phyloP scores from a whole-genome alignment of 2,888 invertebrate species.

The Luffia ferchaultella region DNA sequence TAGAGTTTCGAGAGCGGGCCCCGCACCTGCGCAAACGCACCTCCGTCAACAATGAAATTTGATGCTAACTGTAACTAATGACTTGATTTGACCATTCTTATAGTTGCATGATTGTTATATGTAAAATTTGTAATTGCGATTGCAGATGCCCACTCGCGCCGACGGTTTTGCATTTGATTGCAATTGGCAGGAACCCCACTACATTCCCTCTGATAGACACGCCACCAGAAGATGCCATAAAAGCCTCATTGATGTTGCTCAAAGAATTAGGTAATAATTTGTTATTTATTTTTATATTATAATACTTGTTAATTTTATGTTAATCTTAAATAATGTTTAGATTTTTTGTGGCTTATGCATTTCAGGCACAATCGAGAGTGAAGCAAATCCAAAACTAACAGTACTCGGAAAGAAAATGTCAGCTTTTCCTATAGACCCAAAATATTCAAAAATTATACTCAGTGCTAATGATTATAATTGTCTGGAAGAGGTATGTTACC shows the following conservation, averaged over 20 bases:
- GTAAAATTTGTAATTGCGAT: not conserved
- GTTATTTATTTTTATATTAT: constrained; percentile 5
- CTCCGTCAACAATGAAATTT: no score
- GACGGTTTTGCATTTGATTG: constrained; percentile 83
- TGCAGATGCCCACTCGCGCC: constrained; percentile 67
- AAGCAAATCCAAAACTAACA: constrained; percentile 73
- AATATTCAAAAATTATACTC: constrained; percentile 82
- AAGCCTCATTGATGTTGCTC: constrained; percentile 70
- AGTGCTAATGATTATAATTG: constrained; percentile 80
- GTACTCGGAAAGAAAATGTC: constrained; percentile 85
- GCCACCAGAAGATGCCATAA: constrained; percentile 77
- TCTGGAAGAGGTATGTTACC: constrained; percentile 73
- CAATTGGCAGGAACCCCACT: constrained; percentile 81
- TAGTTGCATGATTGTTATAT: no score
- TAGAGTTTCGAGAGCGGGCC: no score
- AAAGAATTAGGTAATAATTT: constrained; percentile 66
- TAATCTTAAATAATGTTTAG: not conserved
- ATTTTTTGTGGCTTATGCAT: constrained; percentile 9
- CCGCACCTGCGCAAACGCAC: no score
- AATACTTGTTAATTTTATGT: constrained; percentile 7
- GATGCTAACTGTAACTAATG: no score
- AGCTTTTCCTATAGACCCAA: constrained; percentile 91
- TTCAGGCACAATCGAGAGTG: constrained; percentile 71
- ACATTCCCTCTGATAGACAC: constrained; percentile 92
- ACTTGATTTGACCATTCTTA: no score